Evolutionary conservation across 2,888 invertebrate genomes (phyloP).

Genomic region (Scaptomyza cyrtandrae): DNA sequence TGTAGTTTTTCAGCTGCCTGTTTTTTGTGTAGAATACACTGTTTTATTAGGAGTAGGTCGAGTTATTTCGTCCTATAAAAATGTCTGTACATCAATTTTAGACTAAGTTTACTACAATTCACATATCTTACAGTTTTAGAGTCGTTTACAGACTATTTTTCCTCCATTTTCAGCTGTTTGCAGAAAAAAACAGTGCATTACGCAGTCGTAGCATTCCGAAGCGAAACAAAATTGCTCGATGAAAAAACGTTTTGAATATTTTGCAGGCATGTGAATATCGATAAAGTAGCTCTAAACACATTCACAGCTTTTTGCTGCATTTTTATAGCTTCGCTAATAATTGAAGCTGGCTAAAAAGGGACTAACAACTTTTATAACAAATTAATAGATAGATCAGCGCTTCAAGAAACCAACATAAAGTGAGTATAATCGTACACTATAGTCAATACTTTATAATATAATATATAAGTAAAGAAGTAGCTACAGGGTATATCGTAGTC

Average conservation of each 20-base stretch:
- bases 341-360: too few relatives aligned
- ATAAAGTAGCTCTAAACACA: constrained; percentile 31
- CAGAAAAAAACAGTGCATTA: background rate
- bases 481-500: background rate
- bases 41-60: background rate
- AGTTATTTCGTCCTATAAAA: background rate
- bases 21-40: constrained; percentile 15
- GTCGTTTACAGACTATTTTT: too few relatives aligned
- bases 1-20: constrained; percentile 38
- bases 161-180: background rate
- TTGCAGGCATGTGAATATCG: constrained; percentile 33
- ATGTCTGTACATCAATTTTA: background rate
- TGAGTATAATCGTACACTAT: background rate
- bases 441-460: too few relatives aligned
- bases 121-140: background rate
- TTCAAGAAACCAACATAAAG: too few relatives aligned
- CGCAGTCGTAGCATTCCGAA: background rate
- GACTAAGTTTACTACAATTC: background rate
- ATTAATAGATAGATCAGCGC: too few relatives aligned
- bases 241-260: constrained; percentile 37
- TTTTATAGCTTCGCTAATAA: background rate
- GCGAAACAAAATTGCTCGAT: constrained; percentile 8
- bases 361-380: background rate
- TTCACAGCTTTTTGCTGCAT: constrained; percentile 6
- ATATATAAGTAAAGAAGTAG: too few relatives aligned